Evolutionary conservation across 2,888 invertebrate genomes (phyloP).

Genomic region (Campoplex capitator): DNA sequence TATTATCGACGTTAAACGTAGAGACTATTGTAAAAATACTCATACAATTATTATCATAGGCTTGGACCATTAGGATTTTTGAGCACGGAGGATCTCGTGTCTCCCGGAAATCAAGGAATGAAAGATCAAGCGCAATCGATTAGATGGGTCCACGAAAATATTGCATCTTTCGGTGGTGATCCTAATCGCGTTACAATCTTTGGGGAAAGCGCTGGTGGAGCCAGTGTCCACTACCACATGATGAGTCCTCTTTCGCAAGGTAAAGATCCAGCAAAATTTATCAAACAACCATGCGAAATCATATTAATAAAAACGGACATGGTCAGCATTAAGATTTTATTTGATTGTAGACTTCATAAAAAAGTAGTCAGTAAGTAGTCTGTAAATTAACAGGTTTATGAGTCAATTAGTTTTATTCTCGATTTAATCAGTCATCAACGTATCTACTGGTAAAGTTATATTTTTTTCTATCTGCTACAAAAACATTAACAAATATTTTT

Average conservation of each 20-base stretch:
- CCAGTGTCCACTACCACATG: conserved; percentile 90
- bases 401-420: conserved; percentile 1
- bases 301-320: neutral
- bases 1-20: neutral
- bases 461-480: neutral
- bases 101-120: conserved; percentile 89
- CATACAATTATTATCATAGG: conserved; percentile 74
- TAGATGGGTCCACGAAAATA: conserved; percentile 88
- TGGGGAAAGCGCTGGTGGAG: conserved; percentile 90
- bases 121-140: conserved; percentile 89
- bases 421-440: neutral
- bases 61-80: conserved; percentile 88
- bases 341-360: neutral
- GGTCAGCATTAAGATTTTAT: neutral
- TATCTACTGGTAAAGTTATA: neutral
- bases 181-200: conserved; percentile 88
- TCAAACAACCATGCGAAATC: neutral
- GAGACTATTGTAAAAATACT: neutral
- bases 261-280: conserved; percentile 73
- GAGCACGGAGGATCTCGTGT: conserved; percentile 88
- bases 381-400: neutral
- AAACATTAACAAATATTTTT: neutral
- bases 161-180: conserved; percentile 88
- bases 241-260: conserved; percentile 87
- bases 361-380: neutral